Evolutionary conservation across 2,113 vertebrate species (phyloP).

Genomic region (Phalacrocorax brasilianus): DNA sequence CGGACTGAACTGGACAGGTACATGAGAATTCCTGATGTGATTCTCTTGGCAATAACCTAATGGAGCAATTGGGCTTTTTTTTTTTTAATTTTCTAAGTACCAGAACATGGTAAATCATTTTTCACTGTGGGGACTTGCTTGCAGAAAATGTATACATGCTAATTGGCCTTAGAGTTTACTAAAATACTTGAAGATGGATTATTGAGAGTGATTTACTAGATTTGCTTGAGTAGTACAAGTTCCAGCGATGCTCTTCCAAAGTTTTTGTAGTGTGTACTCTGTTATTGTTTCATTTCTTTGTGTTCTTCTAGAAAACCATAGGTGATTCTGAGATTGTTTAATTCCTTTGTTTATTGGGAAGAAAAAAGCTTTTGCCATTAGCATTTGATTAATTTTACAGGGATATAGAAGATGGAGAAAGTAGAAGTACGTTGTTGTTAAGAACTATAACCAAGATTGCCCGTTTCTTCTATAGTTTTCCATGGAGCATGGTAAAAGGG

Average conservation of each 20-base stretch:
- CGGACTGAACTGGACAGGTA: background rate
- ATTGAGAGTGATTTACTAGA: background rate
- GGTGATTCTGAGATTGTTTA: background rate
- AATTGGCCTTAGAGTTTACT: background rate
- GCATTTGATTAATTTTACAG: background rate
- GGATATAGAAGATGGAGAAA: background rate
- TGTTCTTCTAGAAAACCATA: background rate
- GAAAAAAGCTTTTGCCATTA: background rate
- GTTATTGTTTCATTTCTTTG: background rate
- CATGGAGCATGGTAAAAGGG: background rate
- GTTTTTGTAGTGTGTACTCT: background rate
- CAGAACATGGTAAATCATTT: background rate
- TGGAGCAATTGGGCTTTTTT: background rate
- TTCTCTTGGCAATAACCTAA: background rate
- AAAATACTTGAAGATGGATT: background rate
- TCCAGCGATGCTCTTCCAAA: background rate
- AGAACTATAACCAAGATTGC: background rate
- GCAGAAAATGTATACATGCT: background rate
- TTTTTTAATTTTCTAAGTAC: background rate
- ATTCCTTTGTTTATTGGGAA: background rate
- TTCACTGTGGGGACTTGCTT: background rate
- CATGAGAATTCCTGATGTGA: background rate
- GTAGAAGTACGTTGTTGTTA: background rate
- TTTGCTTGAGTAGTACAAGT: background rate
- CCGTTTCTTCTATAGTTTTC: background rate